Percentiles rank a stretch among this genome's conserved stretches.
These are phyloP conservation scores for Salvelinus sp. DNA, from an alignment of 2,113 vertebrate species.

Conservation along the genomic window DNA sequence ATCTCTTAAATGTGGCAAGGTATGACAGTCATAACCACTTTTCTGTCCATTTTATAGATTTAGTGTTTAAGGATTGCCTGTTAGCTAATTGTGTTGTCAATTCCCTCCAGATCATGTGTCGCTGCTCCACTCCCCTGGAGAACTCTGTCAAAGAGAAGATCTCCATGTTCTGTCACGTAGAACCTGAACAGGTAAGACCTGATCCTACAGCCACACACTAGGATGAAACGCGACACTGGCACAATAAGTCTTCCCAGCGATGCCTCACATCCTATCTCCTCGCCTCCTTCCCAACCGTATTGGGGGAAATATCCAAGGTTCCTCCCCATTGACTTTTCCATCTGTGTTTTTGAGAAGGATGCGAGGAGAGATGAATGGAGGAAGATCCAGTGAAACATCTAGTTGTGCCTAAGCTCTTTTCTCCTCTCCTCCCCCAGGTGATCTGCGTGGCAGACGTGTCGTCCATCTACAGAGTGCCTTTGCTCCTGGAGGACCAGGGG, in stretches of 20 bases:
- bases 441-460: slow-evolving; percentile 95
- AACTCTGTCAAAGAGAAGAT: slow-evolving; percentile 96
- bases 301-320: not conserved
- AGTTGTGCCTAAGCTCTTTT: not conserved
- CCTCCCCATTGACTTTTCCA: not conserved
- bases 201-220: not conserved
- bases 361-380: too few species aligned
- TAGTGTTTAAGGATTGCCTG: not conserved
- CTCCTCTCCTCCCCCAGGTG: slow-evolving; percentile 73
- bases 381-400: too few species aligned
- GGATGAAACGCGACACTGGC: not conserved
- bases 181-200: slow-evolving; percentile 85
- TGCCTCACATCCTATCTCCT: too few species aligned
- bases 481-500: slow-evolving; percentile 91
- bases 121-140: slow-evolving; percentile 88
- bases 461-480: slow-evolving; percentile 91
- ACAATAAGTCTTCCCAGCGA: not conserved
- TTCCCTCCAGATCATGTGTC: slow-evolving; percentile 85
- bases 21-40: not conserved
- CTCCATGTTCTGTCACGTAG: slow-evolving; percentile 98
- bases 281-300: not conserved
- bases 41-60: not conserved
- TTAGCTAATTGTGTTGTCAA: not conserved
- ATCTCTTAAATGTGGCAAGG: too few species aligned
- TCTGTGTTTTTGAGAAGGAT: too few species aligned